Percentiles rank a stretch among this genome's conserved stretches.
phyloP scores from a whole-genome alignment of 2,113 vertebrate genomes.

The Sporophila hypoxantha region DNA sequence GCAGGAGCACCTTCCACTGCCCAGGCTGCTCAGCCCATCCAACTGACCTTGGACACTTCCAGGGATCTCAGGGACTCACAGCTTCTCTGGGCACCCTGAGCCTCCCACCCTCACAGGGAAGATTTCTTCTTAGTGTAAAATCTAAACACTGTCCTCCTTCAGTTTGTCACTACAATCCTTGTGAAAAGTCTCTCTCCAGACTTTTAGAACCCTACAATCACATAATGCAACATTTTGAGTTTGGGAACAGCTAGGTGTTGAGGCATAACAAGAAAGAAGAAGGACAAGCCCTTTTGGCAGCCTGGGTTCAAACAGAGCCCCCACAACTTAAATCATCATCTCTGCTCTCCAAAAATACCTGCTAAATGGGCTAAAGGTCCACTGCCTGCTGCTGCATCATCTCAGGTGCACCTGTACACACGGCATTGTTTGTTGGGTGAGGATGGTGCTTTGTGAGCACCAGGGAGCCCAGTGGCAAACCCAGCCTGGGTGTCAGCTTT shows the following conservation, averaged over 20 bases:
- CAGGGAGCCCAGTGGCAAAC: accelerated
- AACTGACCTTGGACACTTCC: accelerated
- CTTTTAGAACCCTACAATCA: not conserved
- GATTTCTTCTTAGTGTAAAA: not conserved
- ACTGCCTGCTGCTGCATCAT: accelerated
- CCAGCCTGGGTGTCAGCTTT: not conserved
- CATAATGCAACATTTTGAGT: not conserved
- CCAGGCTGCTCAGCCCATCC: accelerated
- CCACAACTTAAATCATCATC: not conserved
- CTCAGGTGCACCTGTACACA: accelerated
- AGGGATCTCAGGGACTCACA: not conserved
- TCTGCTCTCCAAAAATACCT: not conserved
- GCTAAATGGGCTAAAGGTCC: accelerated
- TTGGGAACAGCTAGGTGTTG: not conserved
- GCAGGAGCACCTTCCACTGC: not conserved
- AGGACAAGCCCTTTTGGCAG: not conserved
- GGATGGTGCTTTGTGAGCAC: not conserved
- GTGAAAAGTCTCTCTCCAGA: not conserved
- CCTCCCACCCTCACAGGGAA: not conserved
- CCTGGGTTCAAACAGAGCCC: not conserved
- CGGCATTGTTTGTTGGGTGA: accelerated
- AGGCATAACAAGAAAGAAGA: not conserved
- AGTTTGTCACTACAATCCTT: not conserved
- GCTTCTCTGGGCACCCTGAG: not conserved
- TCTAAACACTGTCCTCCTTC: not conserved